These are phyloP conservation scores for Naso thynnoides DNA, from an alignment of 2,797 vertebrate species.

Conservation along the genomic window DNA sequence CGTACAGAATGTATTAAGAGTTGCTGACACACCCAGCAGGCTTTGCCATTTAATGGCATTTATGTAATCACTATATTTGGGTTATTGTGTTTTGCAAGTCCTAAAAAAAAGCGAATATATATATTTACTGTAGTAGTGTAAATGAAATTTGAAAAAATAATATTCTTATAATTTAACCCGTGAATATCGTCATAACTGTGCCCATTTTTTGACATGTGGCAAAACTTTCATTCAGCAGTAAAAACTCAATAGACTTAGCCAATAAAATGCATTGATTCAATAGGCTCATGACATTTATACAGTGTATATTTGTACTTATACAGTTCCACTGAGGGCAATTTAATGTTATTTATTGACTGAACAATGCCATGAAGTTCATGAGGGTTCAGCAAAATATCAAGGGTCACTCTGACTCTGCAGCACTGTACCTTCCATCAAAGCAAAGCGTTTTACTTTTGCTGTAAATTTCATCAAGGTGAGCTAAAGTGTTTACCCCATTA, in stretches of 20 bases:
- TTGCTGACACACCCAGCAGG: conserved; percentile 21
- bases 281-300: conserved; percentile 22
- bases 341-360: conserved; percentile 45
- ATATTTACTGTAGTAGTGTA: background rate
- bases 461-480: conserved; percentile 85
- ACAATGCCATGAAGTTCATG: conserved; percentile 34
- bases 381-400: conserved; percentile 61
- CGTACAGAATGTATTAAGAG: conserved; percentile 34
- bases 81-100: conserved; percentile 11
- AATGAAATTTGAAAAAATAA: background rate
- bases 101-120: conserved; percentile 11
- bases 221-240: background rate
- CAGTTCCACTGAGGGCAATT: conserved; percentile 16
- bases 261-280: conserved; percentile 30
- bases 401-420: conserved; percentile 58
- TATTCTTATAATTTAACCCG: no score
- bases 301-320: conserved; percentile 18
- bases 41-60: conserved; percentile 24
- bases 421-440: conserved; percentile 66
- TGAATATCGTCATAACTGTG: background rate
- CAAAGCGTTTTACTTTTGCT: conserved; percentile 66
- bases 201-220: background rate
- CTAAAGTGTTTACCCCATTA: conserved; percentile 84
- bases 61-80: background rate
- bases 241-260: background rate